Evolutionary conservation across 2,888 invertebrate genomes (phyloP), one percentile per base, ranked within the genome.

Genomic region (Vanessa cardui): DNA sequence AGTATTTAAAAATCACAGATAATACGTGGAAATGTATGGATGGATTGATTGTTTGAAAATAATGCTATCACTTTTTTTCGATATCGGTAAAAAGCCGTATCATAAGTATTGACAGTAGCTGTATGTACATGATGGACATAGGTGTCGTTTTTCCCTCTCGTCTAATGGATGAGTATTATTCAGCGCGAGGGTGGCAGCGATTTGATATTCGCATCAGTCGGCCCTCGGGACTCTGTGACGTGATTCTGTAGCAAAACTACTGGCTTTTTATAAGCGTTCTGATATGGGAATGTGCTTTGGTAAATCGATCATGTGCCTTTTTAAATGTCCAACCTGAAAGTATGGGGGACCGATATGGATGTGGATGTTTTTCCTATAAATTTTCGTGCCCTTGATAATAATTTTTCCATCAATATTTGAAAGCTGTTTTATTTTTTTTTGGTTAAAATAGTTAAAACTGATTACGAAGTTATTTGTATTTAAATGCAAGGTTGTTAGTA

Each of bases 181-280:
- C 83, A 88, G 87, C 86, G 84, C 85, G 83, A 88, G 90, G 90
- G 88, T 87, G 87, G 83, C 86, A 83, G 85, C 80, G 88, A 90
- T 89, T 90, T 90, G 88, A 91, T 90, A 91, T 90, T 90, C 89
- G 85, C 87, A 88, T 89, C 90, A 77, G 73, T 64, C 71, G 76
- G 80, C 90, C 88, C 88, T 78, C 73, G 90, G 90, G 91, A 89
- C 83, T 76, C 76, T 78, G 83, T 81, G 86, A 85, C 84, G 84
- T 85, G 85, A 86, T 86, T 88, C 87, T 86, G 88, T 88, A 87
- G 78, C 79, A 78, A 82, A 78, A 81, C 79, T 79, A 76, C 80
- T 80, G 82, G 84, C 81, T 78, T 85, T 83, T 83, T 84, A 84
- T 84, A 86, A 81, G 75, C 79, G 80, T 79, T 78, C 76, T 77